phyloP scores from a whole-genome alignment of 37 sponge, comb jelly and placozoan genomes.

The Halichondria panicea region DNA sequence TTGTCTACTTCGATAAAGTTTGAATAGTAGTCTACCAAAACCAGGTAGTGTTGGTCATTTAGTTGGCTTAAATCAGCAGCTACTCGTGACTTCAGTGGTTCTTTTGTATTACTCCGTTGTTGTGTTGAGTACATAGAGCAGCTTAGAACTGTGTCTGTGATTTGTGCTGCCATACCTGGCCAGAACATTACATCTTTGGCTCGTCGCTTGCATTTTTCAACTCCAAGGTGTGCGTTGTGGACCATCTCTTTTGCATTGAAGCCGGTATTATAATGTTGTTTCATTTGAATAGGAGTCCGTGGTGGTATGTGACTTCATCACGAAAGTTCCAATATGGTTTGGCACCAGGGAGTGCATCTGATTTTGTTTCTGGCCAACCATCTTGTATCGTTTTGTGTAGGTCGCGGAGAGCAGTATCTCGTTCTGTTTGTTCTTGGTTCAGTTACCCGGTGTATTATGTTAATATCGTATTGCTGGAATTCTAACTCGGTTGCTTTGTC shows the following conservation, averaged over 20 bases:
- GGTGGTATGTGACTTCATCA: neutral
- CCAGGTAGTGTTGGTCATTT: constrained; percentile 1
- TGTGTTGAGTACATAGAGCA: neutral
- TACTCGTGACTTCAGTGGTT: neutral
- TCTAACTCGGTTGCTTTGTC: neutral
- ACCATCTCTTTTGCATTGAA: neutral
- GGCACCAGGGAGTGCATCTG: neutral
- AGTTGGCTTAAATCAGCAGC: constrained; percentile 21
- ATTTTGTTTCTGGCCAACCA: constrained; percentile 27
- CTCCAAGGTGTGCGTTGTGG: constrained; percentile 12
- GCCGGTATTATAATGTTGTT: constrained; percentile 5
- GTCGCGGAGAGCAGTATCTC: neutral
- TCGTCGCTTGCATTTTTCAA: constrained; percentile 11
- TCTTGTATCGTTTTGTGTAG: neutral
- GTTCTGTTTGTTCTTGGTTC: too few species aligned
- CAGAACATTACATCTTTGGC: constrained; percentile 23
- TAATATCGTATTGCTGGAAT: neutral
- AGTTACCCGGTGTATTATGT: neutral
- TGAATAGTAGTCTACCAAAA: constrained; percentile 33
- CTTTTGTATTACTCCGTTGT: neutral
- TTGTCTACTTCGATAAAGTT: constrained; percentile 15
- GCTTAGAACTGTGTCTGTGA: neutral
- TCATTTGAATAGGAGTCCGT: constrained; percentile 29
- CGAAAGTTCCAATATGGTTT: constrained; percentile 13
- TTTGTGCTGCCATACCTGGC: neutral